Evolutionary conservation across 2,797 vertebrate genomes (phyloP), one percentile per base, ranked within the genome.

Genomic region (Arrhamphus sclerolepis): DNA sequence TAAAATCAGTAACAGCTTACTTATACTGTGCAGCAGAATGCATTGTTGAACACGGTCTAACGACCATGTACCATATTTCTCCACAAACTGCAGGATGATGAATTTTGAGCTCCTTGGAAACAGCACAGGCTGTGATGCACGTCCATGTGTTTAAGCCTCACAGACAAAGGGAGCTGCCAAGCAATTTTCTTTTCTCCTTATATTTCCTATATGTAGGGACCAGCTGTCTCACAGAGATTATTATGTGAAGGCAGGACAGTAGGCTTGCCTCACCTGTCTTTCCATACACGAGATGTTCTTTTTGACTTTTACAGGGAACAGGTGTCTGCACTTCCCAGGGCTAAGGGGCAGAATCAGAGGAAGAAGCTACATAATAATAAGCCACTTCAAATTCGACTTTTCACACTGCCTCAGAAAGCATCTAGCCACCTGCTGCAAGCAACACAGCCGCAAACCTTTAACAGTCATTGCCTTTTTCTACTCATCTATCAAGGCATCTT

Each of bases 141-240:
- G 78, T 82, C 74, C 78, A 63, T 61, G 65, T 56, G 66, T 70
- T 22, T 28, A 58, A 74, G 60, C 62, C 62, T 69, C 61, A 70
- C 57, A 76, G 73, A 81, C 69, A 82, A 81, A 83, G 58, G 62
- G 69, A 56, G 46, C 70, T 75, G 62, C 74, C 19, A 56, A 54
- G 74, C 63, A 72, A 70, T 80, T 79, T 78, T 56, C 39, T 11
- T 66, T 61, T 34, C 56, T 55, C 62, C 41, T 28, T 63, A 61
- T 62, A 58, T 67, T 18, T 39, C 21, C 62, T 28, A 75, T 69
- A 60, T 49, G 29, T 43, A 41, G 68, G 51, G 46, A 70, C 52
- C 80, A 78, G 57, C 77, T 80, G 70, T 81, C 68, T 78, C 29
- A 7, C 54, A n/a, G 48, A 73, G 62, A 81, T 76, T 72, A 78